Percentiles rank a stretch among this genome's conserved stretches.
Conservation (phyloP, 2,888 invertebrate genomes). For the Hypolimnas misippus region DNA sequence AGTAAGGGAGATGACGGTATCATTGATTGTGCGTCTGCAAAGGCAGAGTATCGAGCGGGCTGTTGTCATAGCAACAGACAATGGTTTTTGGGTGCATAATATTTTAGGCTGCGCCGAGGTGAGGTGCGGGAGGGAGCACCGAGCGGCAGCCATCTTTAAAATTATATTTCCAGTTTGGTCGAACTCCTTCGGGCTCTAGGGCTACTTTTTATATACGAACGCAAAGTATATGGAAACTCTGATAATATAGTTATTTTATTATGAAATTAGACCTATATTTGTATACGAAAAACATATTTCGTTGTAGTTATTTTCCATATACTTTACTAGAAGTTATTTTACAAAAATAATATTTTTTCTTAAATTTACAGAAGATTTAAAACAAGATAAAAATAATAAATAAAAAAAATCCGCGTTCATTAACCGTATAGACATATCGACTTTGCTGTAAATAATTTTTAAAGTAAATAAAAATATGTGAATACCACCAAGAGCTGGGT, state of each 20-base stretch:
- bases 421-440: background rate
- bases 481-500: constrained; percentile 12
- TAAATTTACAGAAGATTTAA: background rate
- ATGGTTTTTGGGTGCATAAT: constrained; percentile 85
- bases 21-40: constrained; percentile 68
- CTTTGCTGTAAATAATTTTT: background rate
- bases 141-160: constrained; percentile 82
- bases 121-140: constrained; percentile 63
- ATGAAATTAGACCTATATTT: background rate
- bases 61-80: constrained; percentile 83
- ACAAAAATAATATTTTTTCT: background rate
- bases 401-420: background rate
- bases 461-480: background rate
- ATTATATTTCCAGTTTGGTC: constrained; percentile 81
- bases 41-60: constrained; percentile 75
- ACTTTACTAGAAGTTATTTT: background rate
- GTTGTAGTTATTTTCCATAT: background rate
- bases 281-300: background rate
- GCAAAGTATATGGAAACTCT: constrained; percentile 48
- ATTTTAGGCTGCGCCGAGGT: constrained; percentile 80
- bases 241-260: background rate
- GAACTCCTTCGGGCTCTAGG: constrained; percentile 71
- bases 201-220: constrained; percentile 61
- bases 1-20: constrained; percentile 77
- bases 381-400: background rate